These are phyloP conservation scores for Chouioia cunea DNA, from an alignment of 2,888 invertebrate species.

Conservation along the genomic window DNA sequence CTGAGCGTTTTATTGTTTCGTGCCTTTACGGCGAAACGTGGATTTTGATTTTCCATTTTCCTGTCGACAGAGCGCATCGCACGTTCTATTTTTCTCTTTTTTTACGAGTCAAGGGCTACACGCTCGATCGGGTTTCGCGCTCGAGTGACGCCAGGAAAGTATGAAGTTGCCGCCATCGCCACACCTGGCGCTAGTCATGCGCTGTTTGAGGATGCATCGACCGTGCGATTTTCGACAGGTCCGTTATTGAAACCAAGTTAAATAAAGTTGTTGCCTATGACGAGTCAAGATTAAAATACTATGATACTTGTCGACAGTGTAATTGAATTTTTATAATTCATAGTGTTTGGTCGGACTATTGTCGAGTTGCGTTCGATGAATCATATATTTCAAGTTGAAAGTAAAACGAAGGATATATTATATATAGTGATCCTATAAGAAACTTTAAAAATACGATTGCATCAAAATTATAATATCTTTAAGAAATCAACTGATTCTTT, in stretches of 20 bases:
- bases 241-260: no score
- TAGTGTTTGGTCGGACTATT: no score
- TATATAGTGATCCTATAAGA: no score
- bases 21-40: conserved; percentile 15
- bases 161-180: conserved; percentile 2
- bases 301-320: no score
- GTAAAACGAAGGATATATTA: no score
- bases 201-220: conserved; percentile 39
- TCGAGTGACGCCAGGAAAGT: conserved; percentile 14
- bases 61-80: background rate
- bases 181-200: conserved; percentile 18
- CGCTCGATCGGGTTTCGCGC: conserved; percentile 36
- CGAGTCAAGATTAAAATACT: no score
- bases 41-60: conserved; percentile 45
- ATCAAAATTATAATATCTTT: no score
- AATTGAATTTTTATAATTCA: conserved; percentile 1
- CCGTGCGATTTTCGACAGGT: conserved; percentile 26
- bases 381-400: background rate
- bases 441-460: no score
- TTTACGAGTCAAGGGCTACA: conserved; percentile 22
- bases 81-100: background rate
- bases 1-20: no score
- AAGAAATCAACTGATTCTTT: no score
- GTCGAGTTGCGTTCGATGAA: conserved; percentile 12
- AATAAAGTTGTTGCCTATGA: no score